Conservation (phyloP, 2,797 vertebrate genomes). For the Eleutherodactylus coqui region DNA sequence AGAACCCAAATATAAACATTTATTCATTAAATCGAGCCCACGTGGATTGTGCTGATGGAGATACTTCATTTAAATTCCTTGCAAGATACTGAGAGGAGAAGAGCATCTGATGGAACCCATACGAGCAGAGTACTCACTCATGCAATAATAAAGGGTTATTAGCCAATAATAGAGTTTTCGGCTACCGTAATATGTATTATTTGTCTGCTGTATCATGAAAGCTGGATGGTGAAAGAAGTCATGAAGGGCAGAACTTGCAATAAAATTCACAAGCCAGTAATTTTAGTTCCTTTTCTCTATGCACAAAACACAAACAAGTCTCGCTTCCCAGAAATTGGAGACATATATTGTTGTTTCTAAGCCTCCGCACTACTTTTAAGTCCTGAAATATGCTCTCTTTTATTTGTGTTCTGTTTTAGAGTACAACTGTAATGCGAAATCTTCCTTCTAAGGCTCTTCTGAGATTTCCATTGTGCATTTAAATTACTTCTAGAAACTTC, state of each 20-base stretch:
- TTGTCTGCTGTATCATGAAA: conserved; percentile 9
- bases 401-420: conserved; percentile 22
- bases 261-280: conserved; percentile 22
- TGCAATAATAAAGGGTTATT: conserved; percentile 25
- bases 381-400: conserved; percentile 31
- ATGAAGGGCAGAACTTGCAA: conserved; percentile 10
- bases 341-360: conserved; percentile 42
- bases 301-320: conserved; percentile 11
- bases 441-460: conserved; percentile 31
- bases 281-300: background rate
- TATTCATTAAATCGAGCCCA: conserved; percentile 67
- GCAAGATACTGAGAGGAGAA: background rate
- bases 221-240: background rate
- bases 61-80: conserved; percentile 31
- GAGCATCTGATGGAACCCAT: conserved; percentile 18
- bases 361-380: conserved; percentile 6
- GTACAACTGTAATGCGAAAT: conserved; percentile 36
- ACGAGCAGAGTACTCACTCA: conserved; percentile 2
- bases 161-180: conserved; percentile 27
- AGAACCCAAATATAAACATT: conserved; percentile 75
- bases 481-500: conserved; percentile 46
- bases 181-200: background rate
- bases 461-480: conserved; percentile 52
- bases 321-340: conserved; percentile 13
- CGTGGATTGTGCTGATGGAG: conserved; percentile 10